These are phyloP conservation scores for Tetheella fluctuosa DNA, from an alignment of 2,888 invertebrate genomes.

Conservation along the genomic window DNA sequence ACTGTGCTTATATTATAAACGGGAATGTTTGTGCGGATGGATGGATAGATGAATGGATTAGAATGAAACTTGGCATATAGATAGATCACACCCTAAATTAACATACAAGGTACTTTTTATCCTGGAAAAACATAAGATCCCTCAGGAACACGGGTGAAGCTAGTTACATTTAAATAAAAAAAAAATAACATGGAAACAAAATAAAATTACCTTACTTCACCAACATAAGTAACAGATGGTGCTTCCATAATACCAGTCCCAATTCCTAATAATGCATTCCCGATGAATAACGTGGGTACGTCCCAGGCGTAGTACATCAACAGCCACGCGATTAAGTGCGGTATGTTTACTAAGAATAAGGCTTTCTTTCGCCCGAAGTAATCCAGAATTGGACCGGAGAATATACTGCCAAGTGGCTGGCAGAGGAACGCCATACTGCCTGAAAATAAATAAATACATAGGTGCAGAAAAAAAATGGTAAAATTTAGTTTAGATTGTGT, in stretches of 20 bases:
- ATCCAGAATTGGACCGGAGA: conserved; percentile 83
- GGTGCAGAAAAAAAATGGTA: background rate
- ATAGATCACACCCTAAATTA: too few relatives aligned
- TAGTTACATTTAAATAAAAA: too few relatives aligned
- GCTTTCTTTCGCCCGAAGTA: conserved; percentile 82
- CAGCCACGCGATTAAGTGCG: conserved; percentile 83
- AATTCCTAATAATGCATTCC: conserved; percentile 80
- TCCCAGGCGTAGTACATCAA: conserved; percentile 80
- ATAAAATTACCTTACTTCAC: conserved; percentile 77
- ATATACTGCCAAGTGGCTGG: conserved; percentile 83
- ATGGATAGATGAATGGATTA: too few relatives aligned
- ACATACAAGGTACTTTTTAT: too few relatives aligned
- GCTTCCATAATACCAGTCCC: conserved; percentile 85
- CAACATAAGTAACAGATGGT: conserved; percentile 85
- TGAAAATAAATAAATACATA: conserved; percentile 46
- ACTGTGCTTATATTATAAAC: background rate
- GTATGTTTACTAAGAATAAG: conserved; percentile 83
- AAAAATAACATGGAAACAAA: too few relatives aligned
- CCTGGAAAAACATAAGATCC: too few relatives aligned
- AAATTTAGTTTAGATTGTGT: too few relatives aligned
- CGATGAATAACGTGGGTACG: conserved; percentile 75
- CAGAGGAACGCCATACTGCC: conserved; percentile 83
- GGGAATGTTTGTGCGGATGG: background rate
- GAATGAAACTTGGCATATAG: too few relatives aligned
- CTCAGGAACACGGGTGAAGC: too few relatives aligned